These are phyloP conservation scores for Andrena hattorfiana DNA, from an alignment of 2,888 invertebrate genomes.

Conservation along the genomic window DNA sequence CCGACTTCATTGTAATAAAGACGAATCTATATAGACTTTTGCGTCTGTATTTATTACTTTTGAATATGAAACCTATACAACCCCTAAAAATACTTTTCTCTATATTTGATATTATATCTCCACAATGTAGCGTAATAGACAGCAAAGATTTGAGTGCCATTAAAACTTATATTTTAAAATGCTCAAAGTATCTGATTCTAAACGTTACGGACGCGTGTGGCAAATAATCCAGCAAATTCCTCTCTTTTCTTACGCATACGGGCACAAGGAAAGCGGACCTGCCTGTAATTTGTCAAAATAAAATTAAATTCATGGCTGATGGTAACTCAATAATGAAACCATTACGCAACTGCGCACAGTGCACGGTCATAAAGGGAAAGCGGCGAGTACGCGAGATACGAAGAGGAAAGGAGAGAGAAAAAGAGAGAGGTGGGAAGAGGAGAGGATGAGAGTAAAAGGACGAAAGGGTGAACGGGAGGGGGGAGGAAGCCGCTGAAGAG, in stretches of 20 bases:
- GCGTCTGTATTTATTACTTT: too few relatives aligned
- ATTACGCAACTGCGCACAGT: conserved; percentile 71
- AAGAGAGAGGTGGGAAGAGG: conserved; percentile 15
- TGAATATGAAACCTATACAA: too few relatives aligned
- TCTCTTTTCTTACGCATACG: background rate
- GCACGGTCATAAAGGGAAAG: conserved; percentile 67
- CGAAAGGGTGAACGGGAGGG: conserved; percentile 29
- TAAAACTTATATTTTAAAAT: too few relatives aligned
- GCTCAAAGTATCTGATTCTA: background rate
- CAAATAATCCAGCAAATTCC: background rate
- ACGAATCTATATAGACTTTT: too few relatives aligned
- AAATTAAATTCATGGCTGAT: conserved; percentile 72
- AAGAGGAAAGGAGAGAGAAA: conserved; percentile 44
- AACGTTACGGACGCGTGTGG: background rate
- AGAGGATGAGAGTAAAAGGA: conserved; percentile 31
- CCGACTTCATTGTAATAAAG: too few relatives aligned
- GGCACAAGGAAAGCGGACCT: conserved; percentile 36
- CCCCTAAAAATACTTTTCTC: too few relatives aligned
- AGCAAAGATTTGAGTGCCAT: too few relatives aligned
- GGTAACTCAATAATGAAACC: conserved; percentile 75
- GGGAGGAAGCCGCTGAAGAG: conserved; percentile 38
- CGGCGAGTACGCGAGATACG: conserved; percentile 48
- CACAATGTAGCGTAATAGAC: too few relatives aligned
- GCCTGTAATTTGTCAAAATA: conserved; percentile 69
- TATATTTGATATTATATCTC: too few relatives aligned